These are phyloP conservation scores for Pandemis cinnamomeana DNA, from an alignment of 2,888 invertebrate species.

Conservation along the genomic window DNA sequence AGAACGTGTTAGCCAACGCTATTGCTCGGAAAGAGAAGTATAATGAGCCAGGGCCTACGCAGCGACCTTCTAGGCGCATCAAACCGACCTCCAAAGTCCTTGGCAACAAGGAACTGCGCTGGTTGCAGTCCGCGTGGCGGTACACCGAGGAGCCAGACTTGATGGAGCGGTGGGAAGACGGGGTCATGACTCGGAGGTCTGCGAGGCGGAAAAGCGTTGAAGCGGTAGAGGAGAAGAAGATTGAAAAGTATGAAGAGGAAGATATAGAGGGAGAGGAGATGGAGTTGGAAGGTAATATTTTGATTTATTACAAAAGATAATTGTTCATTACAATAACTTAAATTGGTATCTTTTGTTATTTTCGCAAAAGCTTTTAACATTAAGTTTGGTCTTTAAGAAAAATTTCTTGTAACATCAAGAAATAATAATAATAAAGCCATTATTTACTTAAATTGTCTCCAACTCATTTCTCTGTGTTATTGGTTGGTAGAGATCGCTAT, in stretches of 20 bases:
- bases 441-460: too few relatives aligned
- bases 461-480: too few relatives aligned
- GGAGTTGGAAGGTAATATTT: constrained; percentile 33
- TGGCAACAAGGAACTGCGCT: constrained; percentile 86
- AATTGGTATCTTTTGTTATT: too few relatives aligned
- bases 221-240: constrained; percentile 41
- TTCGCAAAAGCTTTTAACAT: too few relatives aligned
- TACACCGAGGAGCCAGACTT: constrained; percentile 54
- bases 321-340: too few relatives aligned
- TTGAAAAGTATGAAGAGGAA: constrained; percentile 30
- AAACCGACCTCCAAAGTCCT: constrained; percentile 88
- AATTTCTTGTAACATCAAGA: too few relatives aligned
- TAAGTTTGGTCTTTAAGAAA: too few relatives aligned
- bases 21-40: constrained; percentile 90
- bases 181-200: constrained; percentile 69
- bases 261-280: constrained; percentile 34
- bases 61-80: constrained; percentile 80
- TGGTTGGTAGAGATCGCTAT: too few relatives aligned
- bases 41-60: constrained; percentile 73
- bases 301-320: neutral
- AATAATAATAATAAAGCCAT: too few relatives aligned
- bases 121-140: constrained; percentile 79
- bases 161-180: constrained; percentile 71
- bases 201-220: constrained; percentile 56
- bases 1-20: constrained; percentile 88